Evolutionary conservation across 2,888 invertebrate species (phyloP).

Genomic region (Drosophila limbata): DNA sequence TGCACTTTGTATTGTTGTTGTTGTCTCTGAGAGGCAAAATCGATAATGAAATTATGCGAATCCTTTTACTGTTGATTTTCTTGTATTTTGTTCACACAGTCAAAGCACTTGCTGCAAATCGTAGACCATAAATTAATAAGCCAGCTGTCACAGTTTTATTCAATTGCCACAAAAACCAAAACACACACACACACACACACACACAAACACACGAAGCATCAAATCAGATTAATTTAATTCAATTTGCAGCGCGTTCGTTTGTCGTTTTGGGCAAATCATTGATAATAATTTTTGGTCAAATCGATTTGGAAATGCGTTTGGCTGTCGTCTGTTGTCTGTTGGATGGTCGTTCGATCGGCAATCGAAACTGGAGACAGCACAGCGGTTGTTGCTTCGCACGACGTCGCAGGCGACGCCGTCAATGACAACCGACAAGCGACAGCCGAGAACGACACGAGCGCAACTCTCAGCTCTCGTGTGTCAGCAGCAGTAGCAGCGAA

Average conservation of each 20-base stretch:
- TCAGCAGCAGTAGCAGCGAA: constrained; percentile 8
- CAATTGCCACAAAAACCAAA: constrained; percentile 45
- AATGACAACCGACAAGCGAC: constrained; percentile 43
- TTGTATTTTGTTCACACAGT: constrained; percentile 11
- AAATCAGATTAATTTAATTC: constrained; percentile 76
- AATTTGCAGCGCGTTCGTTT: constrained; percentile 63
- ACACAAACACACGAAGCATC: constrained; percentile 34
- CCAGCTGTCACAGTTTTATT: constrained; percentile 61
- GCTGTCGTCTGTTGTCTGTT: constrained; percentile 23
- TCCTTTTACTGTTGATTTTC: constrained; percentile 14
- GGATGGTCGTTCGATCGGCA: constrained; percentile 16
- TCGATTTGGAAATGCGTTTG: constrained; percentile 73
- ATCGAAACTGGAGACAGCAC: constrained; percentile 30
- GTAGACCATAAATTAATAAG: constrained; percentile 41
- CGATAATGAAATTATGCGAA: constrained; percentile 46
- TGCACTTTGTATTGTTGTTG: constrained; percentile 23
- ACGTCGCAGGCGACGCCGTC: constrained; percentile 50
- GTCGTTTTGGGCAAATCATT: constrained; percentile 69
- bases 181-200: constrained; percentile 14
- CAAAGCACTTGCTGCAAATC: constrained; percentile 43
- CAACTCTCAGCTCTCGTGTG: constrained; percentile 18
- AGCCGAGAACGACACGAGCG: constrained; percentile 43
- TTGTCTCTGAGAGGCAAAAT: constrained; percentile 46
- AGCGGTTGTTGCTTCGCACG: constrained; percentile 74
- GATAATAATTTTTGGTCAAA: constrained; percentile 70